Evolutionary conservation across 2,888 invertebrate genomes (phyloP).

Genomic region (Tenthredo scrophulariae): DNA sequence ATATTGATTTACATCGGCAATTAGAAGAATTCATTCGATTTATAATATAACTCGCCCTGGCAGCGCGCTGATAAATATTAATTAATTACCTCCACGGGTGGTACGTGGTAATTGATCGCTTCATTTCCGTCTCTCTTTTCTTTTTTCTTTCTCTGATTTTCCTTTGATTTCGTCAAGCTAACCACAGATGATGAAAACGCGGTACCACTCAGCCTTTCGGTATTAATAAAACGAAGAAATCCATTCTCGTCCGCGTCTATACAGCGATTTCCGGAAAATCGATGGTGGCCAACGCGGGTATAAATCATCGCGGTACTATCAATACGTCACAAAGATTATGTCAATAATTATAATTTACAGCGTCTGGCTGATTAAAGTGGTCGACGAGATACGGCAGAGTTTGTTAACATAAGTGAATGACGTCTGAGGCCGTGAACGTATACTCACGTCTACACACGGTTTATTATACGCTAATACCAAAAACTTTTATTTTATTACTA

Average conservation of each 20-base stretch:
- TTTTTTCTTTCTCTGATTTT: no score
- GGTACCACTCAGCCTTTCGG: background rate
- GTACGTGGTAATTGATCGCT: no score
- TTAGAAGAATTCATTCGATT: no score
- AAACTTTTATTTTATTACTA: background rate
- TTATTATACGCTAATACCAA: background rate
- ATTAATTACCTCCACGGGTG: no score
- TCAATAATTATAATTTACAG: constrained; percentile 12
- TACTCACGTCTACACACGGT: background rate
- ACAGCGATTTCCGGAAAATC: background rate
- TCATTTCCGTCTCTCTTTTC: no score
- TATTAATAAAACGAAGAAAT: background rate
- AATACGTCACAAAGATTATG: background rate
- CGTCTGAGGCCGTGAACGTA: constrained; percentile 72
- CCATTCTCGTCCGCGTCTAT: background rate
- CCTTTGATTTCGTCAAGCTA: background rate
- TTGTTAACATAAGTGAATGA: constrained; percentile 69
- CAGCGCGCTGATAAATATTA: no score
- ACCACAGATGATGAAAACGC: background rate
- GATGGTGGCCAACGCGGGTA: background rate
- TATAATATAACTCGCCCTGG: no score
- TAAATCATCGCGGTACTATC: background rate
- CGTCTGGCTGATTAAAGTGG: constrained; percentile 29
- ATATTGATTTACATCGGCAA: background rate
- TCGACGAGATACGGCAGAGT: background rate